These are phyloP conservation scores for Drosophila merina DNA, from an alignment of 2,888 invertebrate species.

Conservation along the genomic window DNA sequence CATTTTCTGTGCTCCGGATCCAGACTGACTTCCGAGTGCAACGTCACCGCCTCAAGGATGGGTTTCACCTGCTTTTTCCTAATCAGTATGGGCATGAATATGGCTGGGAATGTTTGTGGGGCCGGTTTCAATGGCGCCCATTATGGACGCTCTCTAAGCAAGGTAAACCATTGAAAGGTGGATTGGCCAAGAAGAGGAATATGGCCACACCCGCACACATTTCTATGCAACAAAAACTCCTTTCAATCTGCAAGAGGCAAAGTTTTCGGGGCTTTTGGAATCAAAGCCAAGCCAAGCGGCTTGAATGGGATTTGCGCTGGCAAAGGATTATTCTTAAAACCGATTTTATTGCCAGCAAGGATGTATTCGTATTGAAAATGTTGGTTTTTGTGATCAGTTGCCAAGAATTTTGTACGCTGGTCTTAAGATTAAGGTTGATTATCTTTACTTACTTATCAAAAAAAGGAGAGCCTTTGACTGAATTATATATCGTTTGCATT, in stretches of 20 bases:
- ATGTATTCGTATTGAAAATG: conserved; percentile 33
- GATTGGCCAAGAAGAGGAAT: conserved; percentile 44
- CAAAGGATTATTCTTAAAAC: conserved; percentile 44
- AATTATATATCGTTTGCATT: not conserved
- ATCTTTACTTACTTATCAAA: not conserved
- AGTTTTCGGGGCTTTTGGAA: conserved; percentile 59
- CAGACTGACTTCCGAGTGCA: conserved; percentile 79
- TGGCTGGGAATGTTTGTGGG: conserved; percentile 21
- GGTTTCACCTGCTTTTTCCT: conserved; percentile 38
- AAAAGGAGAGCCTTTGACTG: not conserved
- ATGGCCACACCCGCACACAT: conserved; percentile 14
- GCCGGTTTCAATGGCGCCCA: conserved; percentile 41
- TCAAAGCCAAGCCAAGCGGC: conserved; percentile 47
- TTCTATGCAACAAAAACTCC: conserved; percentile 28
- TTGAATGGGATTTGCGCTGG: conserved; percentile 60
- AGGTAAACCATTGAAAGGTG: conserved; percentile 61
- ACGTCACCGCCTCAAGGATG: conserved; percentile 55
- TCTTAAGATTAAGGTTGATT: not conserved
- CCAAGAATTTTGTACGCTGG: conserved; percentile 2
- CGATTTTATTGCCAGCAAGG: conserved; percentile 56
- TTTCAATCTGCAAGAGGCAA: conserved; percentile 44
- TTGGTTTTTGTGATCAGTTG: conserved; percentile 38
- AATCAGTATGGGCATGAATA: conserved; percentile 35
- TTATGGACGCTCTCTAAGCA: conserved; percentile 48
- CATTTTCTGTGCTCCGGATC: conserved; percentile 46